These are phyloP conservation scores for Monodelphis domestica DNA, from an alignment of 2,797 vertebrate species.

Conservation along the genomic window DNA sequence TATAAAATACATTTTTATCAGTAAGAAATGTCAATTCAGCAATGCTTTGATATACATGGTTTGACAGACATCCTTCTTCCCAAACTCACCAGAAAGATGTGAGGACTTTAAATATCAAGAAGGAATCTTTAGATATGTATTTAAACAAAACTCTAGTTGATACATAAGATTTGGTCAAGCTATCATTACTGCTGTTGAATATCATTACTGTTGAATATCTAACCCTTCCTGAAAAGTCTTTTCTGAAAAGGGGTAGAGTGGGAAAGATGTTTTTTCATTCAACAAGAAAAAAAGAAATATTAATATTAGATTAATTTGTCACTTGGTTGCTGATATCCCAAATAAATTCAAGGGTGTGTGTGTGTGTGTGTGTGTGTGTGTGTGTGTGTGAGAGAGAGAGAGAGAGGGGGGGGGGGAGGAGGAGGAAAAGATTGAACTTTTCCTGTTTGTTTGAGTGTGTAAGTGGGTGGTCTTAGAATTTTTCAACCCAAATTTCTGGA, in stretches of 20 bases:
- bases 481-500: constrained; percentile 23
- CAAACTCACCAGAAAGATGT: not conserved
- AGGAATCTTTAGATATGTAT: not conserved
- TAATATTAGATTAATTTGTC: not conserved
- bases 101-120: not conserved
- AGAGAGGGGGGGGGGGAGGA: not conserved
- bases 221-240: not conserved
- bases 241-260: not conserved
- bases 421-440: not conserved
- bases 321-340: not conserved
- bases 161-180: not conserved
- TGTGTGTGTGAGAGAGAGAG: too few species aligned
- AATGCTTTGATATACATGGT: not conserved
- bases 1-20: not conserved
- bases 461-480: not conserved
- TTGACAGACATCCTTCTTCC: not conserved
- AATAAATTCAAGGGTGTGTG: not conserved
- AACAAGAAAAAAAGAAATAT: not conserved
- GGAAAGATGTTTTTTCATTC: not conserved
- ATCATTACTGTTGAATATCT: not conserved
- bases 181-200: not conserved
- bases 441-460: not conserved
- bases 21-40: not conserved
- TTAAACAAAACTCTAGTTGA: not conserved
- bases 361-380: too few species aligned